phyloP scores from a whole-genome alignment of 2,797 vertebrate species.

The Lepilemur septentrionalis region DNA sequence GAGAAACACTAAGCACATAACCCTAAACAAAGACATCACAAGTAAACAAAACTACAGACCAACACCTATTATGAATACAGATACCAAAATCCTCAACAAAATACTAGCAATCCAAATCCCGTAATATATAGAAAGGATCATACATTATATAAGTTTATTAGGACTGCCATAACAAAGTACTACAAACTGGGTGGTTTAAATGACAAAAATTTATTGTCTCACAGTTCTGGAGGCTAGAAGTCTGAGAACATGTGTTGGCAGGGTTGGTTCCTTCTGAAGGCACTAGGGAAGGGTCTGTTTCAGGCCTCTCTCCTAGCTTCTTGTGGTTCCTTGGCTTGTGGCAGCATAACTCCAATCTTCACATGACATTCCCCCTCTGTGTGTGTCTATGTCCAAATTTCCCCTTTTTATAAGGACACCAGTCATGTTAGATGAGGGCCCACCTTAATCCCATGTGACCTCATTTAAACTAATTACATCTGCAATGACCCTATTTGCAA shows the following conservation, averaged over 20 bases:
- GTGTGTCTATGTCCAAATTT: neutral
- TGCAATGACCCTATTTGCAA: neutral
- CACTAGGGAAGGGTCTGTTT: neutral
- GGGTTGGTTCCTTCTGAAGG: neutral
- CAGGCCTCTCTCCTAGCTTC: neutral
- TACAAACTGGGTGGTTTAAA: neutral
- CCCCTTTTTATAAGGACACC: neutral
- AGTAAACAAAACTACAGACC: constrained; percentile 15
- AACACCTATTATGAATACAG: constrained; percentile 39
- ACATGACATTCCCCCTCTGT: neutral
- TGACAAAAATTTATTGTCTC: neutral
- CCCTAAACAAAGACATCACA: neutral
- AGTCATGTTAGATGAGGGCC: neutral
- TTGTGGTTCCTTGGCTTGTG: neutral
- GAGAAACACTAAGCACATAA: constrained; percentile 28
- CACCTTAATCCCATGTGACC: neutral
- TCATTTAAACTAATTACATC: neutral
- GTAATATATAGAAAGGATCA: constrained; percentile 22
- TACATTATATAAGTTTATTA: neutral
- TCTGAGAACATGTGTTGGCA: neutral
- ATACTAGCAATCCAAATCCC: neutral
- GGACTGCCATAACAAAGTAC: neutral
- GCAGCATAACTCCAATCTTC: neutral
- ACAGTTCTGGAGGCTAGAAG: neutral
- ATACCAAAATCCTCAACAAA: neutral